Base-by-base conservation (phyloP, 2,888 invertebrate genomes). In the Celastrina argiolus region DNA sequence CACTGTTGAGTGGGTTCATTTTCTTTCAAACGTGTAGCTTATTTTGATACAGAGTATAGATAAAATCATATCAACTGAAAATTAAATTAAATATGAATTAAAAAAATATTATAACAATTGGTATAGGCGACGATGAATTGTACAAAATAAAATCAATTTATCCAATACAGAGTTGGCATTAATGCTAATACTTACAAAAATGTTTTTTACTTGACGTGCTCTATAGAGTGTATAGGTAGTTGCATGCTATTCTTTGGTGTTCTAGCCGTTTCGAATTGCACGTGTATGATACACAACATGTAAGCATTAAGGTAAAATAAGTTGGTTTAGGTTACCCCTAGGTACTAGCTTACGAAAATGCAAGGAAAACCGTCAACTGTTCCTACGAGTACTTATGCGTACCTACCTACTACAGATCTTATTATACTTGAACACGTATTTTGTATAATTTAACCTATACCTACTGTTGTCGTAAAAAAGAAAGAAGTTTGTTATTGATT, bases 161-260 rank as follows among this genome's bases (percentile, higher is more conserved):
- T 36, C 36, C 36, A 36, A 36, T 36, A 36, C 10, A 36, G 31
- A 31, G 2, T 10, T 7, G 1, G 36, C 36, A 36, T 22, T 14
- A 14, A 22, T 51, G 22, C 22, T 51, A 18, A 12, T 36, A 36
- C 36, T 36, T 22, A 26, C 51, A 51, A 51, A 26, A 51, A 12
- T 51, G 3, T 14, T 51, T 7, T 12, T 36, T 12, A 36, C 36
- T 36, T 7, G 51, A 26, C 14, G 31, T 42, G 59, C 73, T 75
- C 75, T 77, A 75, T 75, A 74, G 71, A 69, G 71, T 75, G 75
- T 77, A 75, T 75, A 74, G 71, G 69, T 71, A 75, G 76, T 75
- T 74, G 74, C 74, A 72, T 76, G 74, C 73, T 76, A 78, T 80
- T 89, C 90, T 91, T 91, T 91, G 90, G 90, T 90, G 89, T 84